phyloP scores from a whole-genome alignment of 2,888 invertebrate species.

The Melinaea menophilus region DNA sequence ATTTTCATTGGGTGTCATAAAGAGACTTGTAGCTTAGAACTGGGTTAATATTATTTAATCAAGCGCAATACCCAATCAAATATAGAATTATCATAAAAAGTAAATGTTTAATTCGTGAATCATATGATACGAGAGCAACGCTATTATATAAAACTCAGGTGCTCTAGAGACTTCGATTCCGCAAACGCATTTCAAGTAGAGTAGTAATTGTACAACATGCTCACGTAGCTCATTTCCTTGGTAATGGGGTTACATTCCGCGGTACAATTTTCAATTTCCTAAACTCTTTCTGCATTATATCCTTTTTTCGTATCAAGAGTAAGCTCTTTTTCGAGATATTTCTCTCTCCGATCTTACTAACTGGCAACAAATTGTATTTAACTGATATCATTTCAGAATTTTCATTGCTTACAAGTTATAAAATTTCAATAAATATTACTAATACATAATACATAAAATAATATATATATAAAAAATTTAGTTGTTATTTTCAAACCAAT shows the following conservation, averaged over 20 bases:
- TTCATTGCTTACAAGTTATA: not conserved
- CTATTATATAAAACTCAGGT: conserved; percentile 1
- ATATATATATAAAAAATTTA: too few species aligned
- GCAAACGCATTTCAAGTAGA: conserved; percentile 31
- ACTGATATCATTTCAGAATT: conserved; percentile 19
- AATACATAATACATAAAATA: too few species aligned
- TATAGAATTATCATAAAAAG: too few species aligned
- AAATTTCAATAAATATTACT: too few species aligned
- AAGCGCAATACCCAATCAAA: too few species aligned
- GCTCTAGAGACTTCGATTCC: conserved; percentile 3
- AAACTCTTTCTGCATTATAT: conserved; percentile 66
- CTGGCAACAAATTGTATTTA: conserved; percentile 30
- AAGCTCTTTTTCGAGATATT: conserved; percentile 41
- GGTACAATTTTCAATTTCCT: conserved; percentile 75
- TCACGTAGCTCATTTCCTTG: conserved; percentile 74
- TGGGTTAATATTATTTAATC: too few species aligned
- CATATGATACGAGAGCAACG: too few species aligned
- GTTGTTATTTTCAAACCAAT: too few species aligned
- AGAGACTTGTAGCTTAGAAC: too few species aligned
- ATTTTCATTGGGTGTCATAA: too few species aligned
- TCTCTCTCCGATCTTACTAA: conserved; percentile 28
- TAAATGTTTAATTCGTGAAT: too few species aligned
- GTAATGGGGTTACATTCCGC: conserved; percentile 74
- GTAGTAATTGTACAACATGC: conserved; percentile 63
- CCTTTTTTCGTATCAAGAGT: conserved; percentile 50